Base-by-base conservation (phyloP, 1,140 invertebrate genomes). In the Drosophila rhopaloa region DNA sequence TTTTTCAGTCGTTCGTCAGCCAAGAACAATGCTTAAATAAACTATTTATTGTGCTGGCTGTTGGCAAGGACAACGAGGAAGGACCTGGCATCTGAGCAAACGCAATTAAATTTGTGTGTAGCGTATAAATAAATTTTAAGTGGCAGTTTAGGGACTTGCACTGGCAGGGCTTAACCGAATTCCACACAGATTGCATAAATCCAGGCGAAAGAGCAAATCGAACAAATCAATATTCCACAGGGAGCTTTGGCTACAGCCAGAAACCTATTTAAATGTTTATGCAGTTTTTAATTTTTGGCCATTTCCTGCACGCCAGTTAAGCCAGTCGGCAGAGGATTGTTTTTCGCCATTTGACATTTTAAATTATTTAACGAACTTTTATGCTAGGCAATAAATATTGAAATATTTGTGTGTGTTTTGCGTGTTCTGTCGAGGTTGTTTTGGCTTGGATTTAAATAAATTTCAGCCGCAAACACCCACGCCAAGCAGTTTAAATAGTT, bases 41-140 rank as follows among this genome's bases (percentile, higher is more conserved):
- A 88, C 83, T 88, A 88, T 89, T 88, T 88, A 88, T 88, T 88
- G 83, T 79, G 54, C 50, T 62, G 16, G 67, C 24, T 53, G 37
- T 41, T 50, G 72, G 72, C 72, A 48, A 62, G 27, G 55, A 75
- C 43, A 67, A 62, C 27, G 55, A 29, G n/a, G 53, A 57, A 73
- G 40, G 56, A 51, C 61, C 53, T 27, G 60, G 13, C 19, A 40
- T 29, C 38, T 37, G 40, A 65, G 63, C 44, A 70, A 71, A 79
- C 43, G 79, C 83, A 77, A 88, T 88, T 88, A 80, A 82, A 83
- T 74, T 72, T 81, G 63, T 53, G 54, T 55, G 53, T 51, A 47
- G 43, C 50, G 61, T 55, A 81, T 81, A 81, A 89, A 89, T 77
- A 72, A 75, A 88, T 74, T 67, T 68, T 24, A 77, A 76, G 63